Evolutionary conservation across 2,113 vertebrate species (phyloP), one percentile per base, ranked within the genome.

Genomic region (Megalops atlanticus): DNA sequence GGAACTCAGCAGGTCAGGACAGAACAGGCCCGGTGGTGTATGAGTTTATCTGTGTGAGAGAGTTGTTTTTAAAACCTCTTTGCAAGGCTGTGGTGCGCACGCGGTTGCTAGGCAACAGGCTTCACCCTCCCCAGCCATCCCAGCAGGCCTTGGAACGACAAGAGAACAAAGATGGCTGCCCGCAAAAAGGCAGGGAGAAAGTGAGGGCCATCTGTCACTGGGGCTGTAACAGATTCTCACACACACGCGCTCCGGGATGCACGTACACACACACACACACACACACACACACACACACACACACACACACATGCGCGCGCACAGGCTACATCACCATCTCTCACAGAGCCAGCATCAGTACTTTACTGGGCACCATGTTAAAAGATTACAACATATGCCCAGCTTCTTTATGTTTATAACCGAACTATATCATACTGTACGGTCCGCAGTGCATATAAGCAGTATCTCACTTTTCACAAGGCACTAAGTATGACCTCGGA

Each of bases 41-140:
- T 72, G 81, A 10, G 24, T 86, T 86, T 77, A 83, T 78, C 70
- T 40, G 41, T 15, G 82, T 81, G 76, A 78, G 76, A 84, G 83
- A 87, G 87, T 35, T 79, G 84, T 74, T 36, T 72, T 68, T 38
- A 80, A 45, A 27, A 41, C 83, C 83, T 86, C 80, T 0, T 27
- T 69, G 2, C 38, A 47, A 45, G 18, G 84, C 82, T 82, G 38
- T 0, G 31, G 36, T 83, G 89, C 49, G 80, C 4, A 81, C 47
- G 75, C 69, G 2, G 94, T 94, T 96, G 94, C 96, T 93, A 96
- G 85, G 96, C 92, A 92, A 96, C 89, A 88, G 85, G 86, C 88
- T 86, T 74, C 3, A 0, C 68, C 83, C 83, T 84, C 58, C 76
- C 54, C 52, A 76, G 84, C 81, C 79, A 83, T 86, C 79, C 39